Conservation (phyloP, 2,888 invertebrate genomes). For the Cordilura impudica region DNA sequence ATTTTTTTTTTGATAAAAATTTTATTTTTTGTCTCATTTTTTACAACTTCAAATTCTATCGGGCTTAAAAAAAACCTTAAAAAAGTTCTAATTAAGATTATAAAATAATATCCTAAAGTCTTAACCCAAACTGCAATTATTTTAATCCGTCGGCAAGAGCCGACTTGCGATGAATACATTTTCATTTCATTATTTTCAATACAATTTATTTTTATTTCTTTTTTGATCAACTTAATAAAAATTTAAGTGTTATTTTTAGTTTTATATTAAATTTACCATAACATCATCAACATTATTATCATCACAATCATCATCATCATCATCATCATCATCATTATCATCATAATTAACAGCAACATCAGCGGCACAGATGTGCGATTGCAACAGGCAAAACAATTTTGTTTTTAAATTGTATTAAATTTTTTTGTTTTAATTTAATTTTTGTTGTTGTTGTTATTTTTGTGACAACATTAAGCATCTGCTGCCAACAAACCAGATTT, state of each 20-base stretch:
- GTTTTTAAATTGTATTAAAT: slow-evolving; percentile 34
- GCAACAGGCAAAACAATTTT: slow-evolving; percentile 43
- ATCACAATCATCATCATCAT: slow-evolving; percentile 11
- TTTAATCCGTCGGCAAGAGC: too few species aligned
- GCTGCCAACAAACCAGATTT: slow-evolving; percentile 53
- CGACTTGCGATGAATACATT: too few species aligned
- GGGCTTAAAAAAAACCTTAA: too few species aligned
- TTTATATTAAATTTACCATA: not conserved
- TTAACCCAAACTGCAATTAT: too few species aligned
- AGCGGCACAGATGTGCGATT: slow-evolving; percentile 54
- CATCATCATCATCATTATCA: slow-evolving; percentile 23
- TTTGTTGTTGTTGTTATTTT: slow-evolving; percentile 3
- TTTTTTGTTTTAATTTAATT: not conserved
- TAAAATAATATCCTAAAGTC: too few species aligned
- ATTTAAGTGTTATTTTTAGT: not conserved
- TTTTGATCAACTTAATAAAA: not conserved
- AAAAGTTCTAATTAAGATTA: too few species aligned
- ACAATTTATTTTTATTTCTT: not conserved
- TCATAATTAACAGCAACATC: slow-evolving; percentile 49
- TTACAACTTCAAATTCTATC: too few species aligned
- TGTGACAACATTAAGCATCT: slow-evolving; percentile 56
- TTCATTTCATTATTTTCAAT: too few species aligned
- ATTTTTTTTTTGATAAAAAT: too few species aligned
- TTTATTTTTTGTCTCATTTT: too few species aligned
- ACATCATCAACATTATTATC: slow-evolving; percentile 6